These are phyloP conservation scores for Indri indri DNA, from an alignment of 2,113 vertebrate species.

Conservation along the genomic window DNA sequence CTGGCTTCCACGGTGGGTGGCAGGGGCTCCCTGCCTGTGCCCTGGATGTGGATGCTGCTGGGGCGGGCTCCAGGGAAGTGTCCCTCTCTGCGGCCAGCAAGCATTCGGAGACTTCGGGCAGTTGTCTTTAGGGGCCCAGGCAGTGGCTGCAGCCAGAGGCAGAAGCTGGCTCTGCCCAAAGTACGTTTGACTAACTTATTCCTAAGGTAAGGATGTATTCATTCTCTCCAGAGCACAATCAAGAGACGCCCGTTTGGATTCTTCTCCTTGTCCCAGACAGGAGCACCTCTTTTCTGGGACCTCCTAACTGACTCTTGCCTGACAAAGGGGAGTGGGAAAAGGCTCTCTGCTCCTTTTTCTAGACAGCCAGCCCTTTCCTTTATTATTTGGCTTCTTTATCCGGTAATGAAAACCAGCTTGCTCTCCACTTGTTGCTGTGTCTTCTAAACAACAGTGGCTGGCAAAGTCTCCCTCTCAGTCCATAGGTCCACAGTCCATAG, in stretches of 20 bases:
- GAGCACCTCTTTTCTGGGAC: background rate
- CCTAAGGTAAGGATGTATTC: background rate
- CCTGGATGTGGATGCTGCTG: fast-evolving
- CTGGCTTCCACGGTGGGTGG: fast-evolving
- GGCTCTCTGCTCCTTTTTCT: background rate
- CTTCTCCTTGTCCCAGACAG: background rate
- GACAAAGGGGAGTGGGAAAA: background rate
- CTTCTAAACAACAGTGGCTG: slow-evolving; percentile 29
- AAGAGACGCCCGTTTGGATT: background rate
- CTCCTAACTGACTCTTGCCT: background rate
- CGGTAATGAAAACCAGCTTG: slow-evolving; percentile 44
- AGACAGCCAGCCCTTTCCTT: background rate
- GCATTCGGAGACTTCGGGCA: background rate
- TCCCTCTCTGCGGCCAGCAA: background rate
- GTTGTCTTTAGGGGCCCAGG: background rate
- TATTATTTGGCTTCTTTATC: slow-evolving; percentile 8
- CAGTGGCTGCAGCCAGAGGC: background rate
- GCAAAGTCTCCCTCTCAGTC: background rate
- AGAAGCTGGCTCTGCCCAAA: background rate
- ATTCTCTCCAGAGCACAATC: background rate
- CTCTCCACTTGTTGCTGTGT: background rate
- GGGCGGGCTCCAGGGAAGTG: background rate
- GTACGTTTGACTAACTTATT: background rate
- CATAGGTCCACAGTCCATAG: background rate
- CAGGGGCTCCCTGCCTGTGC: background rate